Conservation (phyloP, 2,797 vertebrate genomes). For the Alouatta caraya region DNA sequence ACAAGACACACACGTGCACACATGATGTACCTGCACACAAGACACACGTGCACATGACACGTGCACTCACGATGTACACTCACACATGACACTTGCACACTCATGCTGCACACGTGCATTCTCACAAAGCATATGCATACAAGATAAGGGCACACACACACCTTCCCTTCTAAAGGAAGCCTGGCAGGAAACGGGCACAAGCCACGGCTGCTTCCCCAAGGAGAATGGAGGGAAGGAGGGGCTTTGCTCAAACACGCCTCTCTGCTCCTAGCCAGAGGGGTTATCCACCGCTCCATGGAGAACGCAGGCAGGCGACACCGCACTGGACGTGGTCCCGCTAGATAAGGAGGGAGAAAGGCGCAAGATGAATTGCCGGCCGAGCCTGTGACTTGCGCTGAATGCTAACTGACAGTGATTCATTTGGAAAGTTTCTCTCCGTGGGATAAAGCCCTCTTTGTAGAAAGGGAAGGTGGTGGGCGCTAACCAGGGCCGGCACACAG, state of each 20-base stretch:
- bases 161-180: background rate
- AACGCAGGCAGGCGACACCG: rapidly evolving
- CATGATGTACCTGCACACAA: no score
- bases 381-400: background rate
- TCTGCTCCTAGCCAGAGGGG: rapidly evolving
- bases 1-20: background rate
- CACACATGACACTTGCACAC: no score
- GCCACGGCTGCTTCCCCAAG: rapidly evolving
- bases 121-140: background rate
- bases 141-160: rapidly evolving
- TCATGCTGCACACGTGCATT: rapidly evolving
- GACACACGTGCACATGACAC: no score
- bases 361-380: rapidly evolving
- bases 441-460: background rate
- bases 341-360: background rate
- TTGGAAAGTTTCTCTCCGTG: rapidly evolving
- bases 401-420: background rate
- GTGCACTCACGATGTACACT: no score
- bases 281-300: rapidly evolving
- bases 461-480: background rate
- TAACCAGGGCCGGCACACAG: rapidly evolving
- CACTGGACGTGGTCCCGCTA: background rate
- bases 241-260: rapidly evolving
- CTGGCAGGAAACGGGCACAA: background rate
- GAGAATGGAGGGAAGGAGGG: background rate